These are phyloP conservation scores for Bicyclus anynana DNA, from an alignment of 1,140 invertebrate species.

Conservation along the genomic window DNA sequence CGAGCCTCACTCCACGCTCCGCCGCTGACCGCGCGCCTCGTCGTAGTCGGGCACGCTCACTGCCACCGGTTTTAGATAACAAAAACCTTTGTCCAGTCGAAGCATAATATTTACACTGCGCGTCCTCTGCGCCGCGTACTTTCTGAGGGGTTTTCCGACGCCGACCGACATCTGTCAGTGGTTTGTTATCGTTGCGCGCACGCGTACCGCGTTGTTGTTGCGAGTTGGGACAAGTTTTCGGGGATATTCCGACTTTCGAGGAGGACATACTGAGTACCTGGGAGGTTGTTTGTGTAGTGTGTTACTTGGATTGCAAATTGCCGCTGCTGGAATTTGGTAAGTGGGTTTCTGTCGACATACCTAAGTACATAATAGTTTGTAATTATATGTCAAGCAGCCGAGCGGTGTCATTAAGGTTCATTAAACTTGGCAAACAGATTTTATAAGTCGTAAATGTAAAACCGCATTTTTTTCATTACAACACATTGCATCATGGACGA, in stretches of 20 bases:
- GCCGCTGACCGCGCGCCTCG: slow-evolving; percentile 62
- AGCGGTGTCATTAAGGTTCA: slow-evolving; percentile 27
- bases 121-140: slow-evolving; percentile 49
- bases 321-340: slow-evolving; percentile 43
- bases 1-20: slow-evolving; percentile 71
- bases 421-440: slow-evolving; percentile 20
- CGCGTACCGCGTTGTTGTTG: slow-evolving; percentile 54
- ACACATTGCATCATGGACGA: slow-evolving; percentile 26
- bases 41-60: slow-evolving; percentile 53
- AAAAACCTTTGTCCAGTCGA: slow-evolving; percentile 74
- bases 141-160: slow-evolving; percentile 70
- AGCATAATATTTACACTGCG: slow-evolving; percentile 69
- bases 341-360: slow-evolving; percentile 24
- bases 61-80: slow-evolving; percentile 69
- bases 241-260: slow-evolving; percentile 34
- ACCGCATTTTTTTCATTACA: slow-evolving; percentile 30
- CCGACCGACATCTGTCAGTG: slow-evolving; percentile 58
- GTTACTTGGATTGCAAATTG: slow-evolving; percentile 61
- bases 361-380: slow-evolving; percentile 12
- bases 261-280: slow-evolving; percentile 13
- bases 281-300: slow-evolving; percentile 50
- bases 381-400: slow-evolving; percentile 12
- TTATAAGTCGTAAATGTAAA: slow-evolving; percentile 6
- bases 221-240: slow-evolving; percentile 66
- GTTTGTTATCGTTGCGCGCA: slow-evolving; percentile 67